Base-by-base conservation (phyloP, 2,113 vertebrate species). In the Chascanopsetta lugubris region DNA sequence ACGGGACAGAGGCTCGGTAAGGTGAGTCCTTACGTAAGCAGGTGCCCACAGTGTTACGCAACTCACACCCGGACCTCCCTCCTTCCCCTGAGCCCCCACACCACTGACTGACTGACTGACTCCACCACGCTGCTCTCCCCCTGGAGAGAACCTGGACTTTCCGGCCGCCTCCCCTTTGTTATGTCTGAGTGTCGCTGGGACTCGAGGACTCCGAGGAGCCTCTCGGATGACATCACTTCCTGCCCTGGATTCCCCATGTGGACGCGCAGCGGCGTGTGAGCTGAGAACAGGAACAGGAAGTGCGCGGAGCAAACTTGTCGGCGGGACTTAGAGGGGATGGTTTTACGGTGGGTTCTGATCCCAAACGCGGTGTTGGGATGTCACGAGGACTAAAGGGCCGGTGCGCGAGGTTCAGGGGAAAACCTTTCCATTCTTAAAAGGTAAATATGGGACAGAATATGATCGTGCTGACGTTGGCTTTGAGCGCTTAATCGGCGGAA, bases 151-250 rank as follows among this genome's bases (percentile, higher is more conserved):
- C 47, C 62, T 18, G 55, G 55, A 82, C 61, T 66, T 45, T 70
- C 54, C 65, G 57, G 57, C 68, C 49, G 58, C 11, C 46, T 79
- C 71, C 69, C 61, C 56, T 49, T 66, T 47, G 34, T 73, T 63
- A 34, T 55, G 63, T 75, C 83, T 61, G 78, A 3, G 5, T 50
- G 24, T 67, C 13, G 29, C 36, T 29, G 65, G 50, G 43, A 69
- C 82, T 61, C 64, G 81, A 69, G 66, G 73, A 69, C 72, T 65
- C 64, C 55, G 20, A 78, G 79, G 82, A 34, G 61, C 59, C 61
- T 56, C 27, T 56, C 27, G 49, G 43, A 67, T 89, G 80, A 86
- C 73, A 88, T 88, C 56, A 86, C 76, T 89, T 91, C 90, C 91
- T 86, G 82, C 74, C 46, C 43, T 59, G 54, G 55, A 75, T 79